Evolutionary conservation across 1,140 invertebrate species (phyloP).

Genomic region (Teleogryllus occipitalis): DNA sequence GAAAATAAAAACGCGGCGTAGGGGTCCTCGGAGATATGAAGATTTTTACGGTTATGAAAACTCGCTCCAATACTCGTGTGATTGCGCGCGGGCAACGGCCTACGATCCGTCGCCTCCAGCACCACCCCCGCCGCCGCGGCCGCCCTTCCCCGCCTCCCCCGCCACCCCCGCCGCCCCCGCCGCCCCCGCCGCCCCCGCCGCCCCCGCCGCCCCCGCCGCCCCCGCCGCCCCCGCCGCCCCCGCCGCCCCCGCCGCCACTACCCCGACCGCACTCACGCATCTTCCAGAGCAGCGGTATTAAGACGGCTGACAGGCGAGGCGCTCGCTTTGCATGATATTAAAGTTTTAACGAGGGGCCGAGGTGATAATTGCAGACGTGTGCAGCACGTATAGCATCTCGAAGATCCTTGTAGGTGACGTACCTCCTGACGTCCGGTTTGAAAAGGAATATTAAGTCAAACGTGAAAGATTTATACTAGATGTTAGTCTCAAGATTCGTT

Average conservation of each 20-base stretch:
- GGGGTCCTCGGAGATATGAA: not conserved
- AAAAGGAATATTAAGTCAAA: too few species aligned
- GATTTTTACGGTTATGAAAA: constrained; percentile 5
- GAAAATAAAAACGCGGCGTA: not conserved
- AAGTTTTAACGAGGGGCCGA: not conserved
- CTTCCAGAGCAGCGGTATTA: not conserved
- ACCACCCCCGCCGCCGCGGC: not conserved
- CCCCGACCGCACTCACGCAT: too few species aligned
- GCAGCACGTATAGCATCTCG: not conserved
- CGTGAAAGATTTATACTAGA: too few species aligned
- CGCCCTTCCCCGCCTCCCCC: not conserved
- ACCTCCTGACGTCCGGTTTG: too few species aligned
- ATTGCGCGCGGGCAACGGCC: not conserved
- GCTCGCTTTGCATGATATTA: not conserved
- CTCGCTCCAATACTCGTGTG: not conserved
- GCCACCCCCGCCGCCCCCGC: too few species aligned
- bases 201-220: too few species aligned
- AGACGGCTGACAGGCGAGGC: not conserved
- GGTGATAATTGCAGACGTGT: not conserved
- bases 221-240: too few species aligned
- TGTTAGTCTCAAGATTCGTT: too few species aligned
- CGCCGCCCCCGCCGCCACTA: too few species aligned
- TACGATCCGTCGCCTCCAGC: not conserved
- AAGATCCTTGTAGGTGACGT: too few species aligned
- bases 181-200: too few species aligned